Base-by-base conservation (phyloP, 2,888 invertebrate species). In the Ochlodes sylvanus region DNA sequence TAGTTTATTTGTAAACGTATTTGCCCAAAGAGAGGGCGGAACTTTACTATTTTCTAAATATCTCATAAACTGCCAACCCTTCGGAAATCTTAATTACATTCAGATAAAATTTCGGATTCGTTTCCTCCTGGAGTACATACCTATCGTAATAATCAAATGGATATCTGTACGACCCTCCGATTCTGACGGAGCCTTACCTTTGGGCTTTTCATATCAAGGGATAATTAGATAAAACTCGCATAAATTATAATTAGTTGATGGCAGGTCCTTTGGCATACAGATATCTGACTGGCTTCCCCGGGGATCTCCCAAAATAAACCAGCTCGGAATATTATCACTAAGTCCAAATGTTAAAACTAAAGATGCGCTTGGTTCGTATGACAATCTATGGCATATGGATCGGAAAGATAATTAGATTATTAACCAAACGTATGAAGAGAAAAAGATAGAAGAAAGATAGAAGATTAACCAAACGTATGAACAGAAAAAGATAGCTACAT, bases 201-300 rank as follows among this genome's bases (percentile, higher is more conserved):
- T 5, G 9, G 12, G 19, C 19, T 50, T 50, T 50, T 50, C 19
- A 50, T 50, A 50, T 50, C 50, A 10, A 50, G 50, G 50, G 50
- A 50, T 50, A 50, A 50, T 50, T 50, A 50, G 50, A 50, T 50
- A 19, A 50, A 50, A 50, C 19, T 19, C 50, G 19, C 19, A 50
- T 50, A 50, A 50, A 50, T 50, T 50, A 50, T 50, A 50, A 50
- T 19, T 17, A 50, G 50, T n/a, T 6, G 2, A 6, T 15, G 6
- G 15, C 15, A 44, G 44, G 15, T 44, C 15, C n/a, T 0, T 44
- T n/a, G 5, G 7, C n/a, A 1, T 6, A 9, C 12, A 38, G 38
- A 38, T 38, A 38, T 38, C 10, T 3, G 38, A 19, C 10, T 19
- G 10, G 7, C 2, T 5, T 50, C 50, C 7, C 50, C 3, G 17